phyloP scores from a whole-genome alignment of 2,888 invertebrate genomes.

The Orthosia incerta region DNA sequence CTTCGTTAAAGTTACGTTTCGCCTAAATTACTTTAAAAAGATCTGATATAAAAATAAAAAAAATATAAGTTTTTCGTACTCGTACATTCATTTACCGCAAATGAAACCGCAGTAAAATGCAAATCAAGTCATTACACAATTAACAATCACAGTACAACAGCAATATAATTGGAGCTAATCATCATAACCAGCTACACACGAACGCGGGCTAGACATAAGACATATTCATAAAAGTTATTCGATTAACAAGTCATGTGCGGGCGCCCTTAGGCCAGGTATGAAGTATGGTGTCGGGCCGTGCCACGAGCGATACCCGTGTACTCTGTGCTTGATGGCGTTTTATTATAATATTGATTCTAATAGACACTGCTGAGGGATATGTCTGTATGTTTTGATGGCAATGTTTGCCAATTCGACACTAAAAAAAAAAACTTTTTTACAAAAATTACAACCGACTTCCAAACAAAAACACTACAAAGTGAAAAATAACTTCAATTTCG shows the following conservation, averaged over 20 bases:
- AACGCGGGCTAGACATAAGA: constrained; percentile 54
- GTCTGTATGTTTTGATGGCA: constrained; percentile 2
- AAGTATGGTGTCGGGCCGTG: constrained; percentile 80
- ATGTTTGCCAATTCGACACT: neutral
- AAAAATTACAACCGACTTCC: too few species aligned
- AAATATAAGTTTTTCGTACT: too few species aligned
- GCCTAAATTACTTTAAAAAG: too few species aligned
- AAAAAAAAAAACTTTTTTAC: too few species aligned
- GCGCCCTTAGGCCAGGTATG: constrained; percentile 62
- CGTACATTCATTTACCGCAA: neutral
- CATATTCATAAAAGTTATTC: constrained; percentile 61
- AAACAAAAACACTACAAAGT: too few species aligned
- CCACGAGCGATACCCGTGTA: constrained; percentile 63
- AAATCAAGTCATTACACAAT: constrained; percentile 17
- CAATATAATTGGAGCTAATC: constrained; percentile 31
- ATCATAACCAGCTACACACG: constrained; percentile 54
- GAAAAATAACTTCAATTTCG: too few species aligned
- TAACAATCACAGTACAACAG: constrained; percentile 14
- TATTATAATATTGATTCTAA: constrained; percentile 63
- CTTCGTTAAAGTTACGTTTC: too few species aligned
- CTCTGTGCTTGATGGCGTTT: constrained; percentile 55
- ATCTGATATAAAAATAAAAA: too few species aligned
- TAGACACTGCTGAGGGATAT: constrained; percentile 42
- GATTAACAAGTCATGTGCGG: constrained; percentile 56
- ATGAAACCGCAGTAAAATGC: constrained; percentile 1